phyloP scores from a whole-genome alignment of 2,888 invertebrate genomes.

The Calliphora vomitoria region DNA sequence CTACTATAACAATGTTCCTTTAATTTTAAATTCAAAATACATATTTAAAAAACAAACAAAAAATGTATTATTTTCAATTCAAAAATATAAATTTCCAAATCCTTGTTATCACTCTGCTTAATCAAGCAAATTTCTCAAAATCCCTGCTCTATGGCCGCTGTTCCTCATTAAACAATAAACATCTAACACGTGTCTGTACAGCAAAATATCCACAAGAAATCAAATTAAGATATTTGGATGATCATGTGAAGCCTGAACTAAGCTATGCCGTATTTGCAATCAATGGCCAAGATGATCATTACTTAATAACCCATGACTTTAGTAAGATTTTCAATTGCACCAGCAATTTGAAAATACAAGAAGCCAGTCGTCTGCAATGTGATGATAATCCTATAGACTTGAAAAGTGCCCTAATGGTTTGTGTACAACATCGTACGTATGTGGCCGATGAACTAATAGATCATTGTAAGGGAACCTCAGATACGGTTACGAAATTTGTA shows the following conservation, averaged over 20 bases:
- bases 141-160: conserved; percentile 27
- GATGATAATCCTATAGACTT: neutral
- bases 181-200: conserved; percentile 40
- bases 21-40: neutral
- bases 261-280: conserved; percentile 44
- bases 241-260: neutral
- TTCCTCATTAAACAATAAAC: conserved; percentile 10
- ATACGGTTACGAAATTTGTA: conserved; percentile 37
- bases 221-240: conserved; percentile 51
- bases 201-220: conserved; percentile 49
- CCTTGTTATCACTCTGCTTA: conserved; percentile 26
- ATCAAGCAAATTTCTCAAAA: neutral
- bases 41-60: conserved; percentile 6
- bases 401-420: conserved; percentile 27
- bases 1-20: no score
- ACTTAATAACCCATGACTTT: conserved; percentile 48
- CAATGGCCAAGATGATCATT: conserved; percentile 13
- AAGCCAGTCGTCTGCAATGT: conserved; percentile 13
- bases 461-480: conserved; percentile 13
- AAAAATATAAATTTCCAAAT: conserved; percentile 18
- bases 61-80: conserved; percentile 7
- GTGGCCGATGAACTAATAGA: conserved; percentile 66
- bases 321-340: conserved; percentile 49
- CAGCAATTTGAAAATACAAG: neutral
- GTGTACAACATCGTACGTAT: conserved; percentile 40